These are phyloP conservation scores for Zoanthus sansibaricus DNA, from an alignment of 92 coral and sea anemone species.

Conservation along the genomic window DNA sequence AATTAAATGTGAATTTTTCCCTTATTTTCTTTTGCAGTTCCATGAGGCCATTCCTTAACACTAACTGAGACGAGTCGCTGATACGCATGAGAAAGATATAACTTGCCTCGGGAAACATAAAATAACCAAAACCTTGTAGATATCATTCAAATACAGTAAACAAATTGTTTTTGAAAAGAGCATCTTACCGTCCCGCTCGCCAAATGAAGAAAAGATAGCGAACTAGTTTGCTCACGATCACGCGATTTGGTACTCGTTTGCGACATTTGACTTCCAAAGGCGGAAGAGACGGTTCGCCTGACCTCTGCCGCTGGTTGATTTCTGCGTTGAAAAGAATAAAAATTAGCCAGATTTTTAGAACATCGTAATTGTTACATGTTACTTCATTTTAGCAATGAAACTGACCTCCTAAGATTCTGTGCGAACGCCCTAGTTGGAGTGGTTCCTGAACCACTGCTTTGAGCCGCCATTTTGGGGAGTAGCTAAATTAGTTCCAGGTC, in stretches of 20 bases:
- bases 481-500: background rate
- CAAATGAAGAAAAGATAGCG: conserved; percentile 79
- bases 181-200: conserved; percentile 86
- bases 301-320: conserved; percentile 78
- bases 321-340: conserved; percentile 42
- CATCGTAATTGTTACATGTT: background rate
- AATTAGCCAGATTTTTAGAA: background rate
- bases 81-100: conserved; percentile 7
- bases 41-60: background rate
- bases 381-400: background rate
- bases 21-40: background rate
- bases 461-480: conserved; percentile 92
- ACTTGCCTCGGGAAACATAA: background rate
- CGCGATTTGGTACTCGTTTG: conserved; percentile 60
- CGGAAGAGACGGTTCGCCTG: conserved; percentile 82
- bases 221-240: conserved; percentile 64
- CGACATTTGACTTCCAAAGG: conserved; percentile 69
- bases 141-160: background rate
- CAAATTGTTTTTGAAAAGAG: background rate
- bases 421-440: conserved; percentile 96
- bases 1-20: background rate
- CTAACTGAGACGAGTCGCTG: background rate
- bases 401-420: conserved; percentile 93
- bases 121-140: background rate
- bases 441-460: conserved; percentile 76